A percentile compares a stretch with the other conserved stretches of the same genome.
These are phyloP conservation scores for Haliclona indistincta DNA, from an alignment of 37 sponge, comb jelly and placozoan genomes.

Conservation along the genomic window DNA sequence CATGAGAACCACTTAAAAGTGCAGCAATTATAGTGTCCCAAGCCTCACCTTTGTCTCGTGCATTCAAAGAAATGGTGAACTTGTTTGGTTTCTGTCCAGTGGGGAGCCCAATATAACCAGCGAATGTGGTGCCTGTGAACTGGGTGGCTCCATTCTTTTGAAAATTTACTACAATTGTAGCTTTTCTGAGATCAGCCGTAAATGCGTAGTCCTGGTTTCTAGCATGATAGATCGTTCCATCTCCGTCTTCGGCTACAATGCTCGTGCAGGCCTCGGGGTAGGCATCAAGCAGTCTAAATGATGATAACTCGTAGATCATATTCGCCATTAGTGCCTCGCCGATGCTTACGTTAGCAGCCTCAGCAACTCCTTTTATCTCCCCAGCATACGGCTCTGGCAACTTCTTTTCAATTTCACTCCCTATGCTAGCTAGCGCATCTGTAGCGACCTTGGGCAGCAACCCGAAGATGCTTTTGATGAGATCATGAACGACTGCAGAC, in stretches of 20 bases:
- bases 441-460: constrained; percentile 38
- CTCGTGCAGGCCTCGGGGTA: constrained; percentile 76
- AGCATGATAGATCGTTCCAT: constrained; percentile 84
- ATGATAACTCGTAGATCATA: constrained; percentile 70
- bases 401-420: constrained; percentile 40
- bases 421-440: constrained; percentile 26
- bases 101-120: constrained; percentile 81
- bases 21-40: constrained; percentile 67
- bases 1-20: constrained; percentile 17
- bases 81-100: constrained; percentile 71
- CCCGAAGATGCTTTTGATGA: constrained; percentile 35
- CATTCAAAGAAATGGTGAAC: constrained; percentile 80
- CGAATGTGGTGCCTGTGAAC: constrained; percentile 79
- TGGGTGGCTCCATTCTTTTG: constrained; percentile 63
- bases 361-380: constrained; percentile 70
- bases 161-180: constrained; percentile 81
- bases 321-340: constrained; percentile 68
- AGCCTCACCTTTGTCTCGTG: constrained; percentile 59
- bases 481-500: not conserved
- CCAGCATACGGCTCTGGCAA: constrained; percentile 67
- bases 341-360: constrained; percentile 9
- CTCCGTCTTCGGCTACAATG: constrained; percentile 72
- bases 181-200: constrained; percentile 45
- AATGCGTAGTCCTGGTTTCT: constrained; percentile 89
- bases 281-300: constrained; percentile 15